A percentile compares a stretch with the other conserved stretches of the same genome.
phyloP scores from a whole-genome alignment of 2,113 vertebrate genomes.

The Tamias sibiricus region DNA sequence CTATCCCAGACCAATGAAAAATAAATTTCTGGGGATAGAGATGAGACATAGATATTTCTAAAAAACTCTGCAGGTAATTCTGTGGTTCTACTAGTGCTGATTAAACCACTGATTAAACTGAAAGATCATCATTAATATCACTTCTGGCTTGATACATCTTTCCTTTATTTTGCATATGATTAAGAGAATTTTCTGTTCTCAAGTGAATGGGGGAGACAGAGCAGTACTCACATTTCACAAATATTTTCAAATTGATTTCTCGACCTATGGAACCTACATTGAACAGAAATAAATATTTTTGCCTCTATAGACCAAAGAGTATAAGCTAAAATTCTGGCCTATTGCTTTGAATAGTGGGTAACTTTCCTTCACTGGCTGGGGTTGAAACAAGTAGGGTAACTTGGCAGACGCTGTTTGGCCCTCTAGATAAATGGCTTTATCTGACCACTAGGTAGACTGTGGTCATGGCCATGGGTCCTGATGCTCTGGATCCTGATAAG shows the following conservation, averaged over 20 bases:
- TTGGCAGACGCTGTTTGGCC: not conserved
- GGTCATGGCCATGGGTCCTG: not conserved
- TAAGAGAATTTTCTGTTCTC: constrained; percentile 45
- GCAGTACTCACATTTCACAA: not conserved
- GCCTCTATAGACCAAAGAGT: not conserved
- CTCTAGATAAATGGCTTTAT: not conserved
- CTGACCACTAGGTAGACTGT: not conserved
- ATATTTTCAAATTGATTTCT: constrained; percentile 57
- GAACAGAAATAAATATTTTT: constrained; percentile 45
- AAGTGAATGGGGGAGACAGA: not conserved
- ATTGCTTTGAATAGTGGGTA: not conserved
- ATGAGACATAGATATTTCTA: not conserved
- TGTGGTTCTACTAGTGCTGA: not conserved
- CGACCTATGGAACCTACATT: not conserved
- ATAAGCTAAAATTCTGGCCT: not conserved
- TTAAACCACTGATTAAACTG: not conserved
- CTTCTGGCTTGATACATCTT: not conserved
- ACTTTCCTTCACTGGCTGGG: not conserved
- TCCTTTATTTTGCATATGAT: constrained; percentile 15
- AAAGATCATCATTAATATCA: not conserved
- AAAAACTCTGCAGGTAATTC: constrained; percentile 8
- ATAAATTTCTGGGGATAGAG: not conserved
- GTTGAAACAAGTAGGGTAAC: not conserved
- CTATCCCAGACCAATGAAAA: not conserved
- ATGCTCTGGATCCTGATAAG: not conserved